Evolutionary conservation across 2,888 invertebrate species (phyloP).

Genomic region (Lissocephala sabroskyi): DNA sequence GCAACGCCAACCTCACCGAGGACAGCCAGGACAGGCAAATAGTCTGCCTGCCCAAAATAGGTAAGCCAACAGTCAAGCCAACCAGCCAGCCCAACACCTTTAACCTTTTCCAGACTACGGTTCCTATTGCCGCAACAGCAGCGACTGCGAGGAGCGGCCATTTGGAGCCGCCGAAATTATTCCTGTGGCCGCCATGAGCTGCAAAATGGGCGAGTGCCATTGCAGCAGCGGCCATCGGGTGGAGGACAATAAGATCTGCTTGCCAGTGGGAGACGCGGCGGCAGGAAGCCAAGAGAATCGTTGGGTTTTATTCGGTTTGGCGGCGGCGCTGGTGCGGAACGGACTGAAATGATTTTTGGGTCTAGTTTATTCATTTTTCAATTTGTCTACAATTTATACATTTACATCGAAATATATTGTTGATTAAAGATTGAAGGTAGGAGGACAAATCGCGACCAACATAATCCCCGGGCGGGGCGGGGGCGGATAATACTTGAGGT

Average conservation of each 20-base stretch:
- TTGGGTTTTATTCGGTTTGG: background rate
- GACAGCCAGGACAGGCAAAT: background rate
- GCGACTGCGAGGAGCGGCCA: slow-evolving; percentile 45
- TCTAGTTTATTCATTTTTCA: slow-evolving; percentile 41
- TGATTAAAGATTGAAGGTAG: too few relatives aligned
- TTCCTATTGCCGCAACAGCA: slow-evolving; percentile 40
- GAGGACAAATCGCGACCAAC: too few relatives aligned
- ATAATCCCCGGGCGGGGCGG: too few relatives aligned
- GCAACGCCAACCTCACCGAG: background rate
- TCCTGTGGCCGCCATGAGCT: slow-evolving; percentile 44
- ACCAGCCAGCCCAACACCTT: too few relatives aligned
- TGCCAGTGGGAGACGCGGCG: background rate
- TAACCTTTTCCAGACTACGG: slow-evolving; percentile 36
- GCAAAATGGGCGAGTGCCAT: slow-evolving; percentile 46
- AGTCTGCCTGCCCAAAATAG: background rate
- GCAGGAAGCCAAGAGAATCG: background rate
- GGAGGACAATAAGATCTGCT: slow-evolving; percentile 16
- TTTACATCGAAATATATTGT: slow-evolving; percentile 26
- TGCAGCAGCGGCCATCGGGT: slow-evolving; percentile 38
- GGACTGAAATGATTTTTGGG: slow-evolving; percentile 35
- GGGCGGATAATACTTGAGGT: too few relatives aligned
- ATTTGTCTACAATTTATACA: slow-evolving; percentile 38
- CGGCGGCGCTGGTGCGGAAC: background rate
- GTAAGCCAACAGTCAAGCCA: too few relatives aligned
- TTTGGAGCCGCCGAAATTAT: slow-evolving; percentile 14